phyloP scores from a whole-genome alignment of 2,888 invertebrate genomes.

The Diadegma fenestrale region DNA sequence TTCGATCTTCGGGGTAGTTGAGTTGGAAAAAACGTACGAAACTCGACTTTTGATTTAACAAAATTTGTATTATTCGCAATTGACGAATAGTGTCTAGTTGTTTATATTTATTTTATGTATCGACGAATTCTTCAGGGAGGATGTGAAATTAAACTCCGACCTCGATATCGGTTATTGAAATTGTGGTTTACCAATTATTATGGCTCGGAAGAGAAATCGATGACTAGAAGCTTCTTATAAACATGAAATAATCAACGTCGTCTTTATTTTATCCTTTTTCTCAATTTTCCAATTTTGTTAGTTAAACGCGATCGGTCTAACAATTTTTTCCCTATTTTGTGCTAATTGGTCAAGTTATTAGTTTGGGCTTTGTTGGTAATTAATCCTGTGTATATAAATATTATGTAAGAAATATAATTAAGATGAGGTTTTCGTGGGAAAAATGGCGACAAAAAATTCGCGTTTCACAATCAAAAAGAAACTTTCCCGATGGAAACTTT shows the following conservation, averaged over 20 bases:
- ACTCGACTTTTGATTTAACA: no score
- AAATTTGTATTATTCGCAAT: no score
- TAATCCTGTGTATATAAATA: constrained; percentile 20
- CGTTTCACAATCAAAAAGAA: constrained; percentile 69
- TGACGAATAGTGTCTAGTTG: no score
- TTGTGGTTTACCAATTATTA: no score
- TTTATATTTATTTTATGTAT: no score
- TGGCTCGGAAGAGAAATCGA: no score
- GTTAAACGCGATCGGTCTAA: neutral
- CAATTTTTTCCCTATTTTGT: neutral
- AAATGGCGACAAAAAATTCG: constrained; percentile 63
- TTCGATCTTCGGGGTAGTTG: no score
- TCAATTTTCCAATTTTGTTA: neutral
- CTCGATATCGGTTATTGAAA: no score
- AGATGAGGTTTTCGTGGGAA: constrained; percentile 48
- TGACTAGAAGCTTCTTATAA: no score
- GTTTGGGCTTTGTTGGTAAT: neutral
- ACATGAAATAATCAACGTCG: neutral
- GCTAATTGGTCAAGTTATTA: neutral
- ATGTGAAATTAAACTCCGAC: no score
- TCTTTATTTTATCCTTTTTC: neutral
- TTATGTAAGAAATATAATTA: constrained; percentile 40
- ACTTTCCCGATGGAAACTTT: constrained; percentile 61
- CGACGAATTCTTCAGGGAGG: no score
- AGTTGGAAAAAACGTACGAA: no score